Evolutionary conservation across 2,113 vertebrate genomes (phyloP).

Genomic region (Caranx melampygus): DNA sequence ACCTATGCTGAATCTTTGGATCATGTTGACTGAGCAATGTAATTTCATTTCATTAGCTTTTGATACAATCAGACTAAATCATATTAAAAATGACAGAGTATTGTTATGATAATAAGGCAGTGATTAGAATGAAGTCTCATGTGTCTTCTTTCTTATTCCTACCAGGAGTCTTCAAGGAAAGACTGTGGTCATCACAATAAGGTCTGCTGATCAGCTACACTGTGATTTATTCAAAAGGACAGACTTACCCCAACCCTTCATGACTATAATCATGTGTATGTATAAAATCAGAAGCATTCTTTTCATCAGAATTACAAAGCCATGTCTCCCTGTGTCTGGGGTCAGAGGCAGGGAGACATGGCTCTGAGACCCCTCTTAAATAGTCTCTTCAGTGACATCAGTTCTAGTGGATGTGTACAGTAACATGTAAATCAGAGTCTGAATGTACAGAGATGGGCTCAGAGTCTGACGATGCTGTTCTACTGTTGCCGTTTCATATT

Average conservation of each 20-base stretch:
- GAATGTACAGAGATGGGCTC: background rate
- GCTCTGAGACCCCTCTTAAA: background rate
- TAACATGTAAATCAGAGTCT: background rate
- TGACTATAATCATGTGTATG: too few relatives aligned
- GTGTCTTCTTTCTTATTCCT: background rate
- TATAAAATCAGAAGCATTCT: too few relatives aligned
- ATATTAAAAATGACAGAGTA: background rate
- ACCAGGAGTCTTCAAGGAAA: background rate
- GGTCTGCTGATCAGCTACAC: background rate
- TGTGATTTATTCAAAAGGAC: slow-evolving; percentile 15
- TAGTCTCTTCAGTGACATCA: background rate
- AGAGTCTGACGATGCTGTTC: background rate
- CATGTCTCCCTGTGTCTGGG: too few relatives aligned
- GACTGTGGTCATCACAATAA: background rate
- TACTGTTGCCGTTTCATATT: slow-evolving; percentile 3
- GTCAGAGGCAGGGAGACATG: background rate
- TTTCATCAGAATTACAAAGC: too few relatives aligned
- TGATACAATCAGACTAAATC: background rate
- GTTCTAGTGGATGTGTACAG: background rate
- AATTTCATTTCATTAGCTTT: background rate
- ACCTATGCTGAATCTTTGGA: background rate
- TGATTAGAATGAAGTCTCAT: background rate
- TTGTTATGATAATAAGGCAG: background rate
- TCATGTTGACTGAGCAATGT: background rate
- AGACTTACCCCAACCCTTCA: background rate